Percentiles rank a stretch among this genome's conserved stretches.
phyloP scores from a whole-genome alignment of 2,888 invertebrate species.

The Epinotia brunnichana region DNA sequence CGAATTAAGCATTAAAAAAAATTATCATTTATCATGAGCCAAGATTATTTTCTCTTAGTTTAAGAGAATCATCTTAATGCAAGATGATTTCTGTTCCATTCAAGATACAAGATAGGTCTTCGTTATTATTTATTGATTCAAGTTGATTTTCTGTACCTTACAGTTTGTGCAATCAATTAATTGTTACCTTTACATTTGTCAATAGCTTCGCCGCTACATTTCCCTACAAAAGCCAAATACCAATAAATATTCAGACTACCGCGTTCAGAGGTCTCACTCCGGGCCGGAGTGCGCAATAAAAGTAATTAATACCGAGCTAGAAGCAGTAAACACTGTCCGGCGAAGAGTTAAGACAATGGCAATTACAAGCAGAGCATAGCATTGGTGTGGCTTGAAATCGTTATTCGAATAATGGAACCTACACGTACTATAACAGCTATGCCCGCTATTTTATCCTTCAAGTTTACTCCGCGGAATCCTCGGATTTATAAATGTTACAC shows the following conservation, averaged over 20 bases:
- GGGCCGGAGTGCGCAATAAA: slow-evolving; percentile 28
- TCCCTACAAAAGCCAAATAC: slow-evolving; percentile 8
- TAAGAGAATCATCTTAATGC: no score
- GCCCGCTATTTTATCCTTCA: no score
- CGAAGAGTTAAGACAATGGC: slow-evolving; percentile 21
- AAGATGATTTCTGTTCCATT: no score
- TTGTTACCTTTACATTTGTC: background rate
- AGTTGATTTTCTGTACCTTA: no score
- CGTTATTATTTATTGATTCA: no score
- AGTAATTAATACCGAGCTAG: slow-evolving; percentile 24
- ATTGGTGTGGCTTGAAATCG: slow-evolving; percentile 3
- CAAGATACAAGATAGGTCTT: no score
- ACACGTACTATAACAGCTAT: background rate
- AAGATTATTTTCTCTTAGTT: no score
- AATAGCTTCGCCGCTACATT: background rate
- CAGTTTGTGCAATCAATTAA: no score
- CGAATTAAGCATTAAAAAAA: no score
- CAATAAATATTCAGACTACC: slow-evolving; percentile 11
- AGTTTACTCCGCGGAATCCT: no score
- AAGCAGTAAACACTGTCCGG: slow-evolving; percentile 20
- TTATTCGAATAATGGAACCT: background rate
- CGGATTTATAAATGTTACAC: no score
- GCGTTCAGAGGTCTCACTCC: slow-evolving; percentile 9
- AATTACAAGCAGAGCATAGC: slow-evolving; percentile 12
- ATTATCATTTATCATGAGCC: no score